These are phyloP conservation scores for Lemur catta DNA, from an alignment of 2,797 vertebrate species.

Conservation along the genomic window DNA sequence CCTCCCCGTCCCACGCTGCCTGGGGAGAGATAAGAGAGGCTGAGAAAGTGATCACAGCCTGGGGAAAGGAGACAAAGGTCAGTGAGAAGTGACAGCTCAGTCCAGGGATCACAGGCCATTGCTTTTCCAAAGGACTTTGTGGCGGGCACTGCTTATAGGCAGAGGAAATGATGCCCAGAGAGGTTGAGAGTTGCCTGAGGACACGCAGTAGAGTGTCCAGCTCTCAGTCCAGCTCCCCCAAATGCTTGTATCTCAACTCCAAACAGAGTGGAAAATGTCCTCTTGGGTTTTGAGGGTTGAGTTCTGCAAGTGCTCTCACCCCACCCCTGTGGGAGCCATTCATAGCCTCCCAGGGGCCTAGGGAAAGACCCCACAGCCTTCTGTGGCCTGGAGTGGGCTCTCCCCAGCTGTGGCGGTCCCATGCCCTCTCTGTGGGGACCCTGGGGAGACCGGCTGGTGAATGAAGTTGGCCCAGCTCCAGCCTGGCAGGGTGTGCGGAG, in stretches of 20 bases:
- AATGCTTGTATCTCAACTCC: background rate
- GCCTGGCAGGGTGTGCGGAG: background rate
- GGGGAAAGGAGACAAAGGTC: background rate
- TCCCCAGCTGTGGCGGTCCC: background rate
- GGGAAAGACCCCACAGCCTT: background rate
- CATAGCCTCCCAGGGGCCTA: background rate
- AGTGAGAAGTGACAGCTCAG: background rate
- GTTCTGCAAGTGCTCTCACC: background rate
- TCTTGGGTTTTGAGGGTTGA: background rate
- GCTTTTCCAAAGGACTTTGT: background rate
- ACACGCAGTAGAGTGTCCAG: background rate
- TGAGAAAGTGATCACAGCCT: conserved; percentile 61
- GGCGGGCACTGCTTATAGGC: background rate
- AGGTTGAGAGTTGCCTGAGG: background rate
- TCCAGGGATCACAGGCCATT: background rate
- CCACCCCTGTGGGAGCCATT: background rate
- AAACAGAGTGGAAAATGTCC: background rate
- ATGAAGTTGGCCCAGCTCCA: no score
- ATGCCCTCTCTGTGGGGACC: background rate
- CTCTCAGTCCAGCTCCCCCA: background rate
- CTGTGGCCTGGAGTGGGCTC: background rate
- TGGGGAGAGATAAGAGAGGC: conserved; percentile 51
- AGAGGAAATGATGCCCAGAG: background rate
- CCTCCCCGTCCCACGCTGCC: background rate
- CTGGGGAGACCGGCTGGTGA: background rate